Percentiles rank a stretch among this genome's conserved stretches.
Conservation (phyloP, 2,888 invertebrate genomes). For the Erannis defoliaria region DNA sequence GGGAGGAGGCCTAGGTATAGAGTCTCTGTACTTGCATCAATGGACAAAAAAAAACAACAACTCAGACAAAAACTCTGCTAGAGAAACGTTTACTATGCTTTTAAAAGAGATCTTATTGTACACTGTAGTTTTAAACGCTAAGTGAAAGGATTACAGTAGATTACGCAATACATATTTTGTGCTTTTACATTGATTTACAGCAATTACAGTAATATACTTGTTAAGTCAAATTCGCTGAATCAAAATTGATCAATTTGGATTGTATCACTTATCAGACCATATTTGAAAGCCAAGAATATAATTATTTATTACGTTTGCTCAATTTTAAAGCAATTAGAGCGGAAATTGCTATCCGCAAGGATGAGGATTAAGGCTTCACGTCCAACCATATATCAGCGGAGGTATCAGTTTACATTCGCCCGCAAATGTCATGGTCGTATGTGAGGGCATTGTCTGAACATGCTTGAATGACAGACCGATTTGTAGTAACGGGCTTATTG, state of each 20-base stretch:
- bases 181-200: background rate
- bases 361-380: conserved; percentile 37
- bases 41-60: no score
- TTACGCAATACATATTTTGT: conserved; percentile 13
- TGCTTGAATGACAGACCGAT: conserved; percentile 23
- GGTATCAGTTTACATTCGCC: conserved; percentile 31
- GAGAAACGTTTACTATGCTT: background rate
- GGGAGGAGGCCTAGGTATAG: no score
- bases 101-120: background rate
- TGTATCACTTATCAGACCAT: conserved; percentile 12
- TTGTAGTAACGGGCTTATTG: conserved; percentile 27
- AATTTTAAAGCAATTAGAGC: conserved; percentile 31
- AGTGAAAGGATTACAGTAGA: conserved; percentile 13
- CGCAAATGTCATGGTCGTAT: conserved; percentile 35
- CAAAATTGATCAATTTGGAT: conserved; percentile 25
- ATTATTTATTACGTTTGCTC: conserved; percentile 11
- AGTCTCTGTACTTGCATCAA: no score
- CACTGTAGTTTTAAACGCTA: background rate
- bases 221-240: background rate
- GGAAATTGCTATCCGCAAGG: conserved; percentile 40
- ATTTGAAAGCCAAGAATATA: conserved; percentile 5
- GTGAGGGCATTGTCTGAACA: conserved; percentile 25
- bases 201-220: background rate
- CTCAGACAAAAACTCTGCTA: background rate
- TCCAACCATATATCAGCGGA: conserved; percentile 26